Percentiles rank a stretch among this genome's conserved stretches.
Conservation (phyloP, 2,113 vertebrate genomes). For the Setophaga petechia region DNA sequence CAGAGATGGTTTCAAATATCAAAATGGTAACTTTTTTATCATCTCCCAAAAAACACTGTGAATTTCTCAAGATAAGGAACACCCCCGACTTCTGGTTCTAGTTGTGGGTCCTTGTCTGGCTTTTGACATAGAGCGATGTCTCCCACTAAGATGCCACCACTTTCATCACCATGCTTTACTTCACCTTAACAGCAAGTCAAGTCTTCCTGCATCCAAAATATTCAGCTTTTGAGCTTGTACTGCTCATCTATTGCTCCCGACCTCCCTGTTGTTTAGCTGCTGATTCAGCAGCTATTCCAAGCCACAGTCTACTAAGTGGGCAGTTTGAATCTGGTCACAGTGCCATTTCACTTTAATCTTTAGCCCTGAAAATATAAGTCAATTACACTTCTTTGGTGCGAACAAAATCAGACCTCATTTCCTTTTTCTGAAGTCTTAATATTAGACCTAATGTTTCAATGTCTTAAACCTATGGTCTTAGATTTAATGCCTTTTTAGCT, state of each 20-base stretch:
- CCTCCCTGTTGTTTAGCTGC: background rate
- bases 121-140: background rate
- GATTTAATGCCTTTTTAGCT: background rate
- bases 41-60: background rate
- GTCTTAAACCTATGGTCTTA: background rate
- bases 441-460: background rate
- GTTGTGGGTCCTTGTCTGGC: background rate
- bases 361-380: background rate
- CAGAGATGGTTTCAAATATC: background rate
- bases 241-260: background rate
- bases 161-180: rapidly evolving
- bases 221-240: background rate
- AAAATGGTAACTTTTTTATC: background rate
- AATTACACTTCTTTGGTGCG: background rate
- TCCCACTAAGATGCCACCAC: background rate
- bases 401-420: background rate
- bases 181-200: background rate
- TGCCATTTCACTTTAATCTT: background rate
- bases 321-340: background rate
- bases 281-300: background rate
- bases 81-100: background rate
- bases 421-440: background rate
- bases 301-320: background rate
- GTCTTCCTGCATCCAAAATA: background rate
- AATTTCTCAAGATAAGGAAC: background rate